Evolutionary conservation across 2,797 vertebrate species (phyloP).

Genomic region (Hafferia zeledoni): DNA sequence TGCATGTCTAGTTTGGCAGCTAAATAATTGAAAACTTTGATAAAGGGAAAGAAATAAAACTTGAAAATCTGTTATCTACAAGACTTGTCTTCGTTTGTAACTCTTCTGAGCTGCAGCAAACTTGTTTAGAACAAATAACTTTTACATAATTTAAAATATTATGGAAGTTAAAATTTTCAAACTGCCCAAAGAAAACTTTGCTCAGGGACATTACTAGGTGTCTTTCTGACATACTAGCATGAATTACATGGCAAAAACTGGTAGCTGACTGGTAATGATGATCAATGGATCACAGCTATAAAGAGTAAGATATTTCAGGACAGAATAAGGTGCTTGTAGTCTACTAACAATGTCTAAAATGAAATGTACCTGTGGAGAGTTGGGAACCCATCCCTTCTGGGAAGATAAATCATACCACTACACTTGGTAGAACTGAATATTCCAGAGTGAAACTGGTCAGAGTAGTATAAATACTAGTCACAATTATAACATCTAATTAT

Average conservation of each 20-base stretch:
- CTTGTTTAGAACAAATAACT: background rate
- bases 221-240: background rate
- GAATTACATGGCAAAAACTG: background rate
- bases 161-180: background rate
- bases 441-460: background rate
- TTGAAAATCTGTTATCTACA: background rate
- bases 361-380: background rate
- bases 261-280: background rate
- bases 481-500: background rate
- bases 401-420: background rate
- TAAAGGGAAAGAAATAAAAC: conserved; percentile 16
- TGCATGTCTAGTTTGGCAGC: background rate
- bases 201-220: background rate
- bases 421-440: background rate
- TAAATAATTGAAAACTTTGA: conserved; percentile 40
- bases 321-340: background rate
- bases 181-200: background rate
- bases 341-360: background rate
- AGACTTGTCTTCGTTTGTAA: background rate
- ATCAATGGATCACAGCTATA: background rate
- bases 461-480: background rate
- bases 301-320: background rate
- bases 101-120: background rate
- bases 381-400: background rate
- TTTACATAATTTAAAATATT: background rate